A percentile compares a stretch with the other conserved stretches of the same genome.
phyloP scores from a whole-genome alignment of 2,888 invertebrate species.

The Molorchus minor region DNA sequence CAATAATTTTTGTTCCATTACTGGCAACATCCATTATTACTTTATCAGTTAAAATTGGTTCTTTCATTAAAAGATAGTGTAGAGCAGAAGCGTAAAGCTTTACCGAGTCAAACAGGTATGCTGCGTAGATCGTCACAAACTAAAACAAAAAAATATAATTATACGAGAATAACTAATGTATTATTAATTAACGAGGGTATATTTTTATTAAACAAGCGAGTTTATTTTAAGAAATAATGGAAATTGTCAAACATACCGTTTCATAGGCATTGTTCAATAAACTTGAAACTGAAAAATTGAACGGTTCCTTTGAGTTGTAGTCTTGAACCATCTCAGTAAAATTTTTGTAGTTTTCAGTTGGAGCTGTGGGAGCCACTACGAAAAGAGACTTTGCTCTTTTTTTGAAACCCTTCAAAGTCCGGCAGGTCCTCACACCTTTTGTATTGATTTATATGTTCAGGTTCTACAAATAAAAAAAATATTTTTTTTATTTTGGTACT shows the following conservation, averaged over 20 bases:
- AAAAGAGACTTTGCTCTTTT: constrained; percentile 83
- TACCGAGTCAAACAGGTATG: constrained; percentile 94
- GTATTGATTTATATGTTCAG: constrained; percentile 67
- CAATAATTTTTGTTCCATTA: constrained; percentile 88
- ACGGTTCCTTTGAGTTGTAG: constrained; percentile 83
- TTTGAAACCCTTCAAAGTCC: constrained; percentile 66
- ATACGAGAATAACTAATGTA: constrained; percentile 20
- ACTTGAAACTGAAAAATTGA: constrained; percentile 69
- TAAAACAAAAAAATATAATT: constrained; percentile 62
- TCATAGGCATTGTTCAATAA: constrained; percentile 30
- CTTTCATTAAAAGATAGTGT: constrained; percentile 67
- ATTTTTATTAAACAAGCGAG: too few species aligned
- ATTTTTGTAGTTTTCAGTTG: constrained; percentile 74
- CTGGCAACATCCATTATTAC: constrained; percentile 75
- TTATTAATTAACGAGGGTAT: not conserved
- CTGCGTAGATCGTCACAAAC: constrained; percentile 91
- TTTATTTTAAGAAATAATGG: not conserved
- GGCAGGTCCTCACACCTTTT: constrained; percentile 71
- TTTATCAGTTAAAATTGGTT: constrained; percentile 68
- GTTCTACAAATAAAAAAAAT: constrained; percentile 61
- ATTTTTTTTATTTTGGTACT: too few species aligned
- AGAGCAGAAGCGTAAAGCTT: constrained; percentile 86
- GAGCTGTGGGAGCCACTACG: constrained; percentile 89
- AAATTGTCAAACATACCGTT: constrained; percentile 31
- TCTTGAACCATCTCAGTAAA: constrained; percentile 83